Percentiles rank a stretch among this genome's conserved stretches.
phyloP scores from a whole-genome alignment of 2,888 invertebrate species.

The Leistus spinibarbis region DNA sequence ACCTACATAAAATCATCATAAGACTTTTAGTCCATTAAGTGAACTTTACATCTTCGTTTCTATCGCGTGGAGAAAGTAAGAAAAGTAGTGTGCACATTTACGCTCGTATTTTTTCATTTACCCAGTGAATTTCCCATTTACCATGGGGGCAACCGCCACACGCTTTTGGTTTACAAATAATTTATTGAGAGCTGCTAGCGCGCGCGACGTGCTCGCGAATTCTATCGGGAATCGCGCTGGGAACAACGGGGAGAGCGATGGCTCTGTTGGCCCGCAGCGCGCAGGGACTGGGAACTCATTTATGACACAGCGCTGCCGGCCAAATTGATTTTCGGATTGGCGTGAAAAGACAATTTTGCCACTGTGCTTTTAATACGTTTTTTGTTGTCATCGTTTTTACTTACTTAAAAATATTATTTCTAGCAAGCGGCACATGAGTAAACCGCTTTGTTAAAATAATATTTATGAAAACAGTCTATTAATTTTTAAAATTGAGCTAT shows the following conservation, averaged over 20 bases:
- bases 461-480: background rate
- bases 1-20: background rate
- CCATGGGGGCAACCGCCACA: no score
- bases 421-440: background rate
- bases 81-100: background rate
- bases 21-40: no score
- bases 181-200: constrained; percentile 29
- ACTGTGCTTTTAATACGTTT: no score
- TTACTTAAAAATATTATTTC: background rate
- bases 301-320: constrained; percentile 12
- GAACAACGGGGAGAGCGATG: background rate
- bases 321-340: constrained; percentile 35
- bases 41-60: no score
- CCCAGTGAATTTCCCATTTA: constrained; percentile 29
- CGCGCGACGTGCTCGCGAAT: constrained; percentile 14
- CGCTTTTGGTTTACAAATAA: constrained; percentile 25
- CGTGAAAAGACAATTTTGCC: constrained; percentile 19
- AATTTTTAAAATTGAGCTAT: background rate
- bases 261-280: background rate
- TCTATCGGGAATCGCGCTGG: background rate
- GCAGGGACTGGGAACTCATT: background rate
- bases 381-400: no score
- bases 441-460: no score
- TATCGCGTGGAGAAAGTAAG: no score
- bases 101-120: constrained; percentile 9